Evolutionary conservation across 2,888 invertebrate genomes (phyloP).

Genomic region (Chesias legatella): DNA sequence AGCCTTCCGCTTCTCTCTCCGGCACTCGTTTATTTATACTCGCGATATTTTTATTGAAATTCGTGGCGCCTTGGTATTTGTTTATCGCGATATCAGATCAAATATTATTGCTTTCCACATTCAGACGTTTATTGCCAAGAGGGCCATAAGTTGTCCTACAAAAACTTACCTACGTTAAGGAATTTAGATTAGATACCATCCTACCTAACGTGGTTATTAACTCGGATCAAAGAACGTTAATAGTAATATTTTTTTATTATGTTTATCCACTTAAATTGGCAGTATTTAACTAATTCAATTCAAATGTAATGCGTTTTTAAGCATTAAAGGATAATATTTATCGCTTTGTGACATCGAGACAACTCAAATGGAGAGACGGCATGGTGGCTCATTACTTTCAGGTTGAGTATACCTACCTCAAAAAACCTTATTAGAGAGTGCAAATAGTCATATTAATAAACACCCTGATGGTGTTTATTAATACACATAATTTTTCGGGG

Average conservation of each 20-base stretch:
- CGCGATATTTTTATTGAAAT: conserved; percentile 60
- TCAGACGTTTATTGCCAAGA: conserved; percentile 40
- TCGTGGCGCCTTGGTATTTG: conserved; percentile 53
- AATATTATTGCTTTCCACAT: conserved; percentile 47
- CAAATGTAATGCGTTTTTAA: no score
- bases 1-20: conserved; percentile 51
- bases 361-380: no score
- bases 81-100: conserved; percentile 56
- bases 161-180: conserved; percentile 28
- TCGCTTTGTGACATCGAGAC: no score
- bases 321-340: no score
- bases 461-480: no score
- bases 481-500: no score
- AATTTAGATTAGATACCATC: conserved; percentile 27
- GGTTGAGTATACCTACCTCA: no score
- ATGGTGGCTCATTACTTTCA: no score
- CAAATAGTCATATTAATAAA: no score
- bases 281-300: no score
- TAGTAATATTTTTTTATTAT: conserved; percentile 28
- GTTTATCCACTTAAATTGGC: conserved; percentile 21
- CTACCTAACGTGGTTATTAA: conserved; percentile 22
- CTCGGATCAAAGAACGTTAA: conserved; percentile 22
- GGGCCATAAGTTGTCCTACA: conserved; percentile 31
- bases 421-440: no score
- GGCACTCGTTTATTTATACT: conserved; percentile 59